These are phyloP conservation scores for Phytoseiulus persimilis DNA, from an alignment of 2,888 invertebrate species.

Conservation along the genomic window DNA sequence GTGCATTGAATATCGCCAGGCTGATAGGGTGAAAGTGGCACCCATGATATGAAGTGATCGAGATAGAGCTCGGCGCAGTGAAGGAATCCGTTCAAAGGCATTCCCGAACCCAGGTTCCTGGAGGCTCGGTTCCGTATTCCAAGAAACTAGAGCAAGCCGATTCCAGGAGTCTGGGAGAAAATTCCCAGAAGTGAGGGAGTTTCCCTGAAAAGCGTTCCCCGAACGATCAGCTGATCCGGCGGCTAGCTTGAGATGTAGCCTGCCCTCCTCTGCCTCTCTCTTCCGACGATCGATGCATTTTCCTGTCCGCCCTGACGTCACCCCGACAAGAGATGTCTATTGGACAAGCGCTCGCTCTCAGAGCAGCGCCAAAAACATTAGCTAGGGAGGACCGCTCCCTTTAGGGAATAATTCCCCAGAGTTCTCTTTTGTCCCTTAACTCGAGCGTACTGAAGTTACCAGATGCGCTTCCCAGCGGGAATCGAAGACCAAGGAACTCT, in stretches of 20 bases:
- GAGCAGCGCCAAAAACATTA: constrained; percentile 12
- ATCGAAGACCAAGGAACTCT: too few relatives aligned
- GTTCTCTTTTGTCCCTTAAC: not conserved
- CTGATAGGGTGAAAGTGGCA: too few relatives aligned
- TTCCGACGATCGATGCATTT: constrained; percentile 11
- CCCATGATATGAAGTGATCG: not conserved
- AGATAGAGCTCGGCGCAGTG: not conserved
- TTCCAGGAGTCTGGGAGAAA: not conserved
- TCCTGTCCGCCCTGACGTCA: constrained; percentile 8
- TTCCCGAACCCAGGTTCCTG: not conserved
- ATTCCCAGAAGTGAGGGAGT: not conserved
- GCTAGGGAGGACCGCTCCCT: constrained; percentile 39
- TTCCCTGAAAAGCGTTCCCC: not conserved
- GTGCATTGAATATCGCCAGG: too few relatives aligned
- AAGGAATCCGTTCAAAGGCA: not conserved
- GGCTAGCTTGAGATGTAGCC: not conserved
- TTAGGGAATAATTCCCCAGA: constrained; percentile 22
- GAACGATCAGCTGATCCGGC: constrained; percentile 9
- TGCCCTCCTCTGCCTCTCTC: not conserved
- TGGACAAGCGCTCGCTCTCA: constrained; percentile 10
- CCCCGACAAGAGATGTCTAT: not conserved
- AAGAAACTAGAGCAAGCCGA: not conserved
- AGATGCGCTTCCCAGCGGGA: not conserved
- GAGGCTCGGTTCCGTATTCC: not conserved
- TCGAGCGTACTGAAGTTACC: not conserved